Evolutionary conservation across 2,888 invertebrate genomes (phyloP).

Genomic region (Deilephila elpenor): DNA sequence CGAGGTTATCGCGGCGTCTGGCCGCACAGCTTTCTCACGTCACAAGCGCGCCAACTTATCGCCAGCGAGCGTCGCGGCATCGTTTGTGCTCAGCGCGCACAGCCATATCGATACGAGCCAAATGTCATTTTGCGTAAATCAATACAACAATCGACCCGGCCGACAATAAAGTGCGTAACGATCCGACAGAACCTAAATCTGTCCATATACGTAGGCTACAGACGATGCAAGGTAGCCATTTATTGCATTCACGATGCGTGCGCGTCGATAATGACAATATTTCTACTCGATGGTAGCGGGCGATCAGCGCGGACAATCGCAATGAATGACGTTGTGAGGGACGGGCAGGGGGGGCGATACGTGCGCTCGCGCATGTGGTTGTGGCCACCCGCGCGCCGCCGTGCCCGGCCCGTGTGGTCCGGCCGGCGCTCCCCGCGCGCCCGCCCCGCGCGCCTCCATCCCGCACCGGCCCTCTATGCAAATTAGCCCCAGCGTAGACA

Average conservation of each 20-base stretch:
- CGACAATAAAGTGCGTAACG: constrained; percentile 52
- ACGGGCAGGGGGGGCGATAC: constrained; percentile 62
- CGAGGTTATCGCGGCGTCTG: constrained; percentile 67
- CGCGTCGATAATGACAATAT: constrained; percentile 80
- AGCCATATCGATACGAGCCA: constrained; percentile 23
- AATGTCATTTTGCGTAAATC: constrained; percentile 49
- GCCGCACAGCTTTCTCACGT: constrained; percentile 67
- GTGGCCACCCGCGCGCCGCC: constrained; percentile 83
- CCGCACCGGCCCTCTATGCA: constrained; percentile 78
- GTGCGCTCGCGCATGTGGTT: constrained; percentile 80
- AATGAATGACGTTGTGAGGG: constrained; percentile 80
- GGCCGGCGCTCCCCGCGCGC: constrained; percentile 58
- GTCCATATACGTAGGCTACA: constrained; percentile 51
- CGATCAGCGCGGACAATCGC: constrained; percentile 80
- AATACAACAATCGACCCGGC: constrained; percentile 48
- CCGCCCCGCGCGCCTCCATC: constrained; percentile 48
- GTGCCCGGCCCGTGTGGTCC: constrained; percentile 85
- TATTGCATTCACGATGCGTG: constrained; percentile 76
- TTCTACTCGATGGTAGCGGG: constrained; percentile 78
- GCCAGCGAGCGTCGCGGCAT: constrained; percentile 34
- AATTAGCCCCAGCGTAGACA: constrained; percentile 83
- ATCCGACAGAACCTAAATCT: constrained; percentile 61
- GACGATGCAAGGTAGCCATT: constrained; percentile 63
- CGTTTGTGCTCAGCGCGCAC: constrained; percentile 22
- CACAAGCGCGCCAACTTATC: constrained; percentile 48